A percentile compares a stretch with the other conserved stretches of the same genome.
Evolutionary conservation across 53 echinoderm and acorn worm genomes (phyloP).

Genomic region (Hippasteria phrygiana): DNA sequence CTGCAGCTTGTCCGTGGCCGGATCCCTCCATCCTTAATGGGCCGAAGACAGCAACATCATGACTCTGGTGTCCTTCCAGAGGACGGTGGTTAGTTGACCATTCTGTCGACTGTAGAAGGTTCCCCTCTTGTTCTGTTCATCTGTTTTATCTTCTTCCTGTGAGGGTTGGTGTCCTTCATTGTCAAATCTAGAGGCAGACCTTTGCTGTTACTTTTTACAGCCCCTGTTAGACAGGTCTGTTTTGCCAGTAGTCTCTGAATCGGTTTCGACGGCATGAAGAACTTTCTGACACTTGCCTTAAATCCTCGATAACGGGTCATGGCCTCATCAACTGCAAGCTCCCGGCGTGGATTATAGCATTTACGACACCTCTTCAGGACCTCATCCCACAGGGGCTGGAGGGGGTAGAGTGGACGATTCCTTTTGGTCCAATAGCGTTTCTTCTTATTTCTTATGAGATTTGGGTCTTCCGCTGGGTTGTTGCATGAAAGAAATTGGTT

Average conservation of each 20-base stretch:
- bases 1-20: neutral
- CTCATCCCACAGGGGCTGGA: neutral
- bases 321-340: no score
- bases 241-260: neutral
- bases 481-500: slow-evolving; percentile 10
- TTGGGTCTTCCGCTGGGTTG: neutral
- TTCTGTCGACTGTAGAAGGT: slow-evolving; percentile 37
- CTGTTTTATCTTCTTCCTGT: neutral
- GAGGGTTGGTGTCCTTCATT: neutral
- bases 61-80: slow-evolving; percentile 37
- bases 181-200: neutral
- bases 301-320: no score
- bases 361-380: neutral
- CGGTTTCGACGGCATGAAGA: no score
- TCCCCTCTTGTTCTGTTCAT: neutral
- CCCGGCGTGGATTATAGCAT: no score
- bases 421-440: neutral
- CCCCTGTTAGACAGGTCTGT: slow-evolving; percentile 16
- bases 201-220: neutral
- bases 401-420: neutral
- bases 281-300: no score
- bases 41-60: slow-evolving; percentile 35
- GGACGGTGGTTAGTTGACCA: slow-evolving; percentile 24
- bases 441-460: neutral
- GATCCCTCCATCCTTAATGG: slow-evolving; percentile 25